phyloP scores from a whole-genome alignment of 1,140 invertebrate genomes.

The Phymorhynchus buccinoides region DNA sequence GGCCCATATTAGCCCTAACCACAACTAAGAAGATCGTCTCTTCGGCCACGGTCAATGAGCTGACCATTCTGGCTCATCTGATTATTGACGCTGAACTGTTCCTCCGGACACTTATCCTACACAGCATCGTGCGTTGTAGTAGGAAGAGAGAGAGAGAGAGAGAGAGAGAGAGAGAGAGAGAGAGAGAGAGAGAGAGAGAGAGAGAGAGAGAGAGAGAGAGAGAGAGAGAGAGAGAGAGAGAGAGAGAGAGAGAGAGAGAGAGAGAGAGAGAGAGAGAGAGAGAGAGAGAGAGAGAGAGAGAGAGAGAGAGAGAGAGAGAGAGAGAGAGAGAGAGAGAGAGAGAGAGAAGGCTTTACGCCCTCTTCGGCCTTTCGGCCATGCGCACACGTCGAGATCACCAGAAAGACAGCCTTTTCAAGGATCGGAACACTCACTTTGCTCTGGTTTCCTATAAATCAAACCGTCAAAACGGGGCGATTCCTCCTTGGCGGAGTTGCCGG shows the following conservation, averaged over 20 bases:
- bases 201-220: neutral
- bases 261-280: neutral
- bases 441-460: neutral
- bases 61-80: no score
- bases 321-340: conserved; percentile 35
- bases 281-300: neutral
- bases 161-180: neutral
- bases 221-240: neutral
- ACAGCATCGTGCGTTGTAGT: no score
- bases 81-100: no score
- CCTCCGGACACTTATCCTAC: no score
- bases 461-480: no score
- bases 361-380: neutral
- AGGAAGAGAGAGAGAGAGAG: neutral
- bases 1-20: no score
- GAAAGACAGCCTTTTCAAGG: neutral
- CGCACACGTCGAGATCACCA: neutral
- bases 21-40: no score
- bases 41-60: no score
- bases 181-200: neutral
- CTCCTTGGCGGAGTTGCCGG: no score
- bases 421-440: neutral
- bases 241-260: neutral
- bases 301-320: conserved; percentile 17
- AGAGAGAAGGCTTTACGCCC: neutral